A percentile compares a stretch with the other conserved stretches of the same genome.
Conservation (phyloP, 2,888 invertebrate species). For the Torymus auratus region DNA sequence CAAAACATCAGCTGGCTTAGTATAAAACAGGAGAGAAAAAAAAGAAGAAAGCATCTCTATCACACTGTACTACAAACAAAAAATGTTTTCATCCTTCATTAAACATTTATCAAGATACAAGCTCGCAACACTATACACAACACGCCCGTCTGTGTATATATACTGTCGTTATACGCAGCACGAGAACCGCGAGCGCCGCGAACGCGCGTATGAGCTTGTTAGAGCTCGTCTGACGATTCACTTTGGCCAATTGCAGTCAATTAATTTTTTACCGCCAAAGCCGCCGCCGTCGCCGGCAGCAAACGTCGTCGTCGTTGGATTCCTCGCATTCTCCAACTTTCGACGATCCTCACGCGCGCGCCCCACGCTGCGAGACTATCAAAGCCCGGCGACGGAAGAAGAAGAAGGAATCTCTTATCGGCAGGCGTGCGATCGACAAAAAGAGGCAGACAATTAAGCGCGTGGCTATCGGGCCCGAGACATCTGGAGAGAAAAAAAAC, state of each 20-base stretch:
- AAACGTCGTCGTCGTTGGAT: conserved; percentile 21
- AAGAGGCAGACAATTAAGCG: conserved; percentile 49
- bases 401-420: conserved; percentile 39
- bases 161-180: too few relatives aligned
- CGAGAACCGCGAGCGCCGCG: too few relatives aligned
- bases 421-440: conserved; percentile 34
- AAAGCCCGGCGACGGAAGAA: conserved; percentile 18
- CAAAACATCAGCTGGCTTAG: too few relatives aligned
- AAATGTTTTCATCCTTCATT: too few relatives aligned
- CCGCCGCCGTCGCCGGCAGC: conserved; percentile 1
- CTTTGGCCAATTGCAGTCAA: conserved; percentile 57
- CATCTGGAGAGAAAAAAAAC: conserved; percentile 39
- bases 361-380: conserved; percentile 2
- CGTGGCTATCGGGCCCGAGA: conserved; percentile 8
- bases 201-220: conserved; percentile 43
- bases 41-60: too few relatives aligned
- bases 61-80: too few relatives aligned
- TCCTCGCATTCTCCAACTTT: conserved; percentile 52
- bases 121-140: too few relatives aligned
- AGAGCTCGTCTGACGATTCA: conserved; percentile 58
- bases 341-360: neutral
- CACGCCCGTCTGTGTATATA: too few relatives aligned
- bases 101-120: too few relatives aligned
- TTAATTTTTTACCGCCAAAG: conserved; percentile 55
- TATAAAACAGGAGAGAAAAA: too few relatives aligned